Base-by-base conservation (phyloP, 2,113 vertebrate species). In the Nerophis lumbriciformis region DNA sequence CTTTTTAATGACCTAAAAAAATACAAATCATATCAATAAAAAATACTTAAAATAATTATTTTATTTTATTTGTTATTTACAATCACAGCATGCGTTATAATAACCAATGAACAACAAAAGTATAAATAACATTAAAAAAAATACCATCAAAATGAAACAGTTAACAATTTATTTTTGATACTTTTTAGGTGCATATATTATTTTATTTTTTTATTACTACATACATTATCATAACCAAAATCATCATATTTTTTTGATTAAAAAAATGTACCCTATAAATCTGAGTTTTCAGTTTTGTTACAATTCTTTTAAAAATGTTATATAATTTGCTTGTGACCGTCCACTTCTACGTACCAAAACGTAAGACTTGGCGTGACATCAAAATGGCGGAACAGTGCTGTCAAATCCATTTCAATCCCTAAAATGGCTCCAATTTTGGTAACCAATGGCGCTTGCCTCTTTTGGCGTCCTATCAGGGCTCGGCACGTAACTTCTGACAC, bases 391-490 rank as follows among this genome's bases (percentile, higher is more conserved):
- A 1, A 53, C 5, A 6, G 6, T 0, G 53, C 58, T 59, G 55
- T n/a, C 11, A 59, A 75, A 64, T 4, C 5, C 61, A 65, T 6
- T 45, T 19, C 19, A 51, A 69, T 66, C 68, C 75, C 57, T 70
- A 85, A 89, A 82, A 89, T 89, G 87, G 83, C 85, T 77, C 51
- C 82, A 45, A 60, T 47, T 65, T 74, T 21, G 48, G 14, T 48
- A 69, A 45, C 87, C 83, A 87, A 79, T 80, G n/a, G 4, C 47
- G 16, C 59, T 1, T 4, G 37, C 54, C 44, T 61, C 47, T 49
- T 19, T 9, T 60, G 45, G 48, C 69, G 50, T 69, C 85, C 84
- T 69, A 86, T 84, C 61, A 14, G 8, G 54, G 68, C 58, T n/a
- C 36, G 1, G 59, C 5, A 3, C 36, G 3, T 35, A 50, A 71